These are phyloP conservation scores for Pyrocoelia pectoralis DNA, from an alignment of 2,888 invertebrate genomes.

Conservation along the genomic window DNA sequence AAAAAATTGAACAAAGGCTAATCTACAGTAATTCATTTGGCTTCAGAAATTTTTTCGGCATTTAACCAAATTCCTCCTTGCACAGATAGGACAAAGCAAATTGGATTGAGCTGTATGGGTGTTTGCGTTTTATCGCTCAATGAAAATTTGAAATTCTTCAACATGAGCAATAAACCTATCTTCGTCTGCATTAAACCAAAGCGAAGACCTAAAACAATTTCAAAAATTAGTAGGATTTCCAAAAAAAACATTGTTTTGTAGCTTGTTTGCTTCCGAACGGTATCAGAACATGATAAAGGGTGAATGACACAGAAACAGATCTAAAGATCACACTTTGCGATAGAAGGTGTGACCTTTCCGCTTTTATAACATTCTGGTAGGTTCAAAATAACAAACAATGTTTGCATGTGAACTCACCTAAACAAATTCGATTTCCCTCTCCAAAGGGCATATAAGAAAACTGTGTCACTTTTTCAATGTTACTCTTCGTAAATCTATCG, in stretches of 20 bases:
- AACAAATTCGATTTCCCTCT: conserved; percentile 59
- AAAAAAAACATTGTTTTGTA: no score
- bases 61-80: not conserved
- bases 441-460: conserved; percentile 67
- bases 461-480: conserved; percentile 62
- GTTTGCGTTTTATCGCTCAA: not conserved
- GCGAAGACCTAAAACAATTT: not conserved
- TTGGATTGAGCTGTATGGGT: not conserved
- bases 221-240: no score
- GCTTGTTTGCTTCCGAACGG: no score
- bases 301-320: no score
- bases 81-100: not conserved
- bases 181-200: not conserved
- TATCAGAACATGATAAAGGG: no score
- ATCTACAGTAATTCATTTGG: no score
- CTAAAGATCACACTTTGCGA: no score
- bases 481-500: conserved; percentile 62
- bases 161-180: not conserved
- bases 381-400: no score
- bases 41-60: not conserved
- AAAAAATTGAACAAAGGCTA: no score
- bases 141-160: not conserved
- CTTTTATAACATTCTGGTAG: no score
- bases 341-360: no score
- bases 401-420: not conserved